These are phyloP conservation scores for Hephaestus fuliginosus DNA, from an alignment of 2,797 vertebrate genomes.

Conservation along the genomic window DNA sequence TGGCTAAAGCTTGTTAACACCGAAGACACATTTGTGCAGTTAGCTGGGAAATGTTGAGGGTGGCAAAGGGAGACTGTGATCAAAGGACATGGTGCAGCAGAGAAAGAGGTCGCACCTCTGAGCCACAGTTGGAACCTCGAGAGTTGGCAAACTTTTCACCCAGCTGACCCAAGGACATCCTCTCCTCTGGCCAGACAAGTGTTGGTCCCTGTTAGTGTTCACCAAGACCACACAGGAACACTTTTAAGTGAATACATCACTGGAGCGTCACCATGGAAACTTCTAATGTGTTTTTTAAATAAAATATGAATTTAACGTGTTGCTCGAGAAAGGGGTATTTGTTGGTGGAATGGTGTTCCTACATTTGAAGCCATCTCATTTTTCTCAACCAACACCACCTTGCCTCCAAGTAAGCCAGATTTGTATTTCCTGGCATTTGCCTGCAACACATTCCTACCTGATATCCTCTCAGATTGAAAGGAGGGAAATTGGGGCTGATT, in stretches of 20 bases:
- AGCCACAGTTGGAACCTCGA: slow-evolving; percentile 20
- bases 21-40: slow-evolving; percentile 76
- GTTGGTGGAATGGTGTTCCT: slow-evolving; percentile 58
- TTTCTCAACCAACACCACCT: slow-evolving; percentile 58
- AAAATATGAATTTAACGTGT: slow-evolving; percentile 69
- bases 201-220: slow-evolving; percentile 41
- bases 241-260: slow-evolving; percentile 42
- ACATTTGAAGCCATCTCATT: slow-evolving; percentile 62
- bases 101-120: slow-evolving; percentile 31
- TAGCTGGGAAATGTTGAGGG: slow-evolving; percentile 59
- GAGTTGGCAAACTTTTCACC: slow-evolving; percentile 60
- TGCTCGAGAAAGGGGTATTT: slow-evolving; percentile 60
- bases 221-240: slow-evolving; percentile 35
- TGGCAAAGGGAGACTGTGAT: slow-evolving; percentile 45
- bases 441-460: slow-evolving; percentile 76
- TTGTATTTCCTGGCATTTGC: slow-evolving; percentile 76
- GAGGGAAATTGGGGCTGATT: slow-evolving; percentile 78
- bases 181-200: slow-evolving; percentile 42
- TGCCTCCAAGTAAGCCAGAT: slow-evolving; percentile 66
- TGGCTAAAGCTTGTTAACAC: slow-evolving; percentile 81
- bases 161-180: slow-evolving; percentile 44
- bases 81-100: slow-evolving; percentile 39
- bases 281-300: slow-evolving; percentile 47
- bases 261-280: slow-evolving; percentile 46
- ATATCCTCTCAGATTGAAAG: slow-evolving; percentile 76